A percentile compares a stretch with the other conserved stretches of the same genome.
These are phyloP conservation scores for Phoxinus dragarum DNA, from an alignment of 2,797 vertebrate genomes.

Conservation along the genomic window DNA sequence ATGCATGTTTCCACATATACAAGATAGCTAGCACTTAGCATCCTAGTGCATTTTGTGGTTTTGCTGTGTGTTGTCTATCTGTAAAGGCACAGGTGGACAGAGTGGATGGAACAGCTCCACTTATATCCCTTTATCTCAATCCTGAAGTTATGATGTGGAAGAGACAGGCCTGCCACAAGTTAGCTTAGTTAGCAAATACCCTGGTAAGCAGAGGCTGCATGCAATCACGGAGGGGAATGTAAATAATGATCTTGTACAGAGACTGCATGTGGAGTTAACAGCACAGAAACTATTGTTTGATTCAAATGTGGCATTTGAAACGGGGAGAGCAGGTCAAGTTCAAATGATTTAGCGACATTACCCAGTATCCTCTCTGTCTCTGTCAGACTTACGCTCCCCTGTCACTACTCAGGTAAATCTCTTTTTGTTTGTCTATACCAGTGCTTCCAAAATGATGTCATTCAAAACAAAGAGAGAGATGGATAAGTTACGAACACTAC, in stretches of 20 bases:
- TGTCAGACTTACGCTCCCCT: slow-evolving; percentile 54
- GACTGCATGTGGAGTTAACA: slow-evolving; percentile 39
- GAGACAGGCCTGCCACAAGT: slow-evolving; percentile 16
- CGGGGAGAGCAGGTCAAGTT: slow-evolving; percentile 13
- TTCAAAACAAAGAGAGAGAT: slow-evolving; percentile 43
- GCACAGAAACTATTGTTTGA: slow-evolving; percentile 20
- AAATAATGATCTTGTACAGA: slow-evolving; percentile 35
- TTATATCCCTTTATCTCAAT: slow-evolving; percentile 17
- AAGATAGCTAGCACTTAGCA: slow-evolving; percentile 60
- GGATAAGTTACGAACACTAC: slow-evolving; percentile 26
- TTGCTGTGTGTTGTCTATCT: slow-evolving; percentile 47
- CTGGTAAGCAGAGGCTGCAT: slow-evolving; percentile 38
- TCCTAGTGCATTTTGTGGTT: slow-evolving; percentile 58
- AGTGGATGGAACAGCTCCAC: slow-evolving; percentile 15
- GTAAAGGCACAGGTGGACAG: slow-evolving; percentile 36
- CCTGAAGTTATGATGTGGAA: slow-evolving; percentile 8
- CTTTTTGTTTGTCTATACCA: slow-evolving; percentile 60
- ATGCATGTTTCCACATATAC: slow-evolving; percentile 60
- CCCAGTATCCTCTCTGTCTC: slow-evolving; percentile 52
- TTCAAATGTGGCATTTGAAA: slow-evolving; percentile 10
- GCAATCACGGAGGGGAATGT: slow-evolving; percentile 15
- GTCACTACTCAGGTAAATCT: slow-evolving; percentile 80
- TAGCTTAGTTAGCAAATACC: slow-evolving; percentile 16
- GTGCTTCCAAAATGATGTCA: slow-evolving; percentile 66
- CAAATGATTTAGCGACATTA: slow-evolving; percentile 16